Evolutionary conservation across 2,113 vertebrate genomes (phyloP).

Genomic region (Panurus biarmicus): DNA sequence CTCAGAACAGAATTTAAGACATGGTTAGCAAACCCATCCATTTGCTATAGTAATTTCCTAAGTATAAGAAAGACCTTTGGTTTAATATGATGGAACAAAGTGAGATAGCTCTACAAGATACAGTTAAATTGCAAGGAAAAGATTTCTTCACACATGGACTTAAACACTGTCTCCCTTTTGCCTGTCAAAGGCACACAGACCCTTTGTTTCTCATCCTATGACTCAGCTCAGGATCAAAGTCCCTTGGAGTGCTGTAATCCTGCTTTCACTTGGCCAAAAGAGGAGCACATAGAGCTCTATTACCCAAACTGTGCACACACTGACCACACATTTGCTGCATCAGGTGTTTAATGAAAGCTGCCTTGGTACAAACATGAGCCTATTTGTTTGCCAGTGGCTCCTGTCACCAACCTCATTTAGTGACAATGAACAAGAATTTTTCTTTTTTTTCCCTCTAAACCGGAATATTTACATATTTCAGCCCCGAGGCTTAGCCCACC

Average conservation of each 20-base stretch:
- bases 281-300: slow-evolving; percentile 42
- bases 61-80: not conserved
- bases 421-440: slow-evolving; percentile 41
- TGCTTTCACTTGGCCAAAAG: slow-evolving; percentile 27
- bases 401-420: slow-evolving; percentile 49
- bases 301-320: slow-evolving; percentile 41
- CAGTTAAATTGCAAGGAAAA: not conserved
- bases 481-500: slow-evolving; percentile 4
- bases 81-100: not conserved
- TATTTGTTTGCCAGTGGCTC: slow-evolving; percentile 58
- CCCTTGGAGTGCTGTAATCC: not conserved
- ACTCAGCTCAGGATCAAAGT: not conserved
- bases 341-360: slow-evolving; percentile 56
- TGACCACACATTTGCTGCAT: slow-evolving; percentile 38
- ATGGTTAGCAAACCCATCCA: not conserved
- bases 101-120: not conserved
- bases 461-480: slow-evolving; percentile 66
- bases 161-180: not conserved
- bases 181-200: not conserved
- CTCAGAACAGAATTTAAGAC: not conserved
- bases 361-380: slow-evolving; percentile 59
- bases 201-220: not conserved
- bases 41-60: not conserved
- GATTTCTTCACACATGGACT: not conserved
- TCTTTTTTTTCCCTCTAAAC: not conserved